These are phyloP conservation scores for Ammodytes dubius DNA, from an alignment of 2,113 vertebrate genomes.

Conservation along the genomic window DNA sequence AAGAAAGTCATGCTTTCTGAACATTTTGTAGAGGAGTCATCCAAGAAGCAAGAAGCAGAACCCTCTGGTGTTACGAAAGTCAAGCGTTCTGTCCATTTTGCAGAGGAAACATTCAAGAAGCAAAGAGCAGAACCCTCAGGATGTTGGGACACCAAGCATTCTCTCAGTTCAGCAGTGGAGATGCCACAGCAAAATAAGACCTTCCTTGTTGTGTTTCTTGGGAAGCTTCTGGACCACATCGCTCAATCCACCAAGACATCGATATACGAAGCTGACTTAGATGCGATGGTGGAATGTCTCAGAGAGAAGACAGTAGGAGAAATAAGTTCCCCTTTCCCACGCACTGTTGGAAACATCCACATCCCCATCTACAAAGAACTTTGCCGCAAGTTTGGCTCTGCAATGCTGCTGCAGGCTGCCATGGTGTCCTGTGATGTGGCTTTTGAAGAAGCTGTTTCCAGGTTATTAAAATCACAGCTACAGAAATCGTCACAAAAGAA, in stretches of 20 bases:
- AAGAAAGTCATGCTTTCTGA: too few relatives aligned
- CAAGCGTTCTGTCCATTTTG: too few relatives aligned
- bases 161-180: too few relatives aligned
- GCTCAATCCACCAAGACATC: background rate
- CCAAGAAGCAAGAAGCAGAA: too few relatives aligned
- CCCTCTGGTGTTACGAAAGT: too few relatives aligned
- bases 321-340: background rate
- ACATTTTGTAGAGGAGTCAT: too few relatives aligned
- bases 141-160: too few relatives aligned
- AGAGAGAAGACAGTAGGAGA: background rate
- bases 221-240: constrained; percentile 5
- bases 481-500: rapidly evolving
- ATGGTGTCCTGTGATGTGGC: background rate
- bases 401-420: background rate
- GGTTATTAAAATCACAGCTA: background rate
- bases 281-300: background rate
- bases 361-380: background rate
- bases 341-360: constrained; percentile 8
- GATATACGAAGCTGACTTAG: background rate
- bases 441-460: background rate
- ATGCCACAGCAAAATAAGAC: background rate
- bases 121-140: too few relatives aligned
- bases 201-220: background rate
- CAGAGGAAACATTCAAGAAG: too few relatives aligned
- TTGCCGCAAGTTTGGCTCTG: constrained; percentile 3